Percentiles rank a stretch among this genome's conserved stretches.
These are phyloP conservation scores for Pocota personata DNA, from an alignment of 2,888 invertebrate genomes.

Conservation along the genomic window DNA sequence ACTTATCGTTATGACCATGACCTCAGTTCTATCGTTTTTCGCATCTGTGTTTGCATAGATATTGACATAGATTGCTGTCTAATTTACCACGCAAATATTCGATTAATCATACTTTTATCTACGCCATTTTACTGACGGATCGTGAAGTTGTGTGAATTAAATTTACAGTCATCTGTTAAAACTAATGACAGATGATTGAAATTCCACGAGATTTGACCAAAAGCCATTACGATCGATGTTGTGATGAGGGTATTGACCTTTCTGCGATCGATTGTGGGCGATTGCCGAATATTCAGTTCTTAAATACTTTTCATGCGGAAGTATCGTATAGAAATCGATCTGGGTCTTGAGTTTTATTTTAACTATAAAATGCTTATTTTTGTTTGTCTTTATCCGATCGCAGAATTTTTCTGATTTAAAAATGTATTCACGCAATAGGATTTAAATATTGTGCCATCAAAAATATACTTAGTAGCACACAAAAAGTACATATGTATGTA, in stretches of 20 bases:
- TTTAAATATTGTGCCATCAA: no score
- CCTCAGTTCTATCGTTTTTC: background rate
- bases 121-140: background rate
- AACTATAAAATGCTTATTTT: no score
- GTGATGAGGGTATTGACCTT: background rate
- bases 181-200: background rate
- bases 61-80: background rate
- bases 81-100: background rate
- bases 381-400: background rate
- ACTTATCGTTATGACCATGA: background rate
- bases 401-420: background rate
- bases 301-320: background rate
- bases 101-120: background rate
- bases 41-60: background rate
- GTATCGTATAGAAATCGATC: background rate
- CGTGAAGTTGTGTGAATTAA: background rate
- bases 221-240: background rate
- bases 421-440: no score
- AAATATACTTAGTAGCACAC: no score
- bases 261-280: background rate
- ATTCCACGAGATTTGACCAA: background rate
- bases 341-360: background rate
- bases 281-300: background rate
- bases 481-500: no score
- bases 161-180: constrained; percentile 3